Evolutionary conservation across 2,797 vertebrate species (phyloP), one percentile per base, ranked within the genome.

Genomic region (Falco novaeseelandiae): DNA sequence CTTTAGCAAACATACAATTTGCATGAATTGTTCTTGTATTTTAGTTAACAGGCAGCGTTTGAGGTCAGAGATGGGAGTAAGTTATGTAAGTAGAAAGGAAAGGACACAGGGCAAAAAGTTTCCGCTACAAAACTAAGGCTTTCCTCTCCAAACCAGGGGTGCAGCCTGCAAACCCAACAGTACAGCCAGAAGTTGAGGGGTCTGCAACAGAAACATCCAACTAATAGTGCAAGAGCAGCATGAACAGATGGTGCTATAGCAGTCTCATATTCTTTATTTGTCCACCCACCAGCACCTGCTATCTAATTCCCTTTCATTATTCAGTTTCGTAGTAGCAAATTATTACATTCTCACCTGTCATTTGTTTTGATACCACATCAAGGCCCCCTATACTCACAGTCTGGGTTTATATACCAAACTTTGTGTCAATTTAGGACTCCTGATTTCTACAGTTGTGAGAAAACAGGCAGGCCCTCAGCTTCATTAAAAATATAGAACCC

Each of bases 61-160:
- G 46, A 90, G 32, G 52, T 52, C 62, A 79, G 58, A 85, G 46
- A 27, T 22, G 15, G 29, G 16, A 58, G 27, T 29, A 82, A n/a
- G 8, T 38, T 48, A 48, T 0, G 0, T 34, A 26, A 2, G 4
- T 49, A 25, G 29, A 74, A 74, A 67, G 7, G 30, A 81, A 74
- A 49, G 12, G 6, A 80, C 71, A 54, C 4, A 38, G 14, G 58
- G 32, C 16, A 78, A 52, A 82, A 77, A 46, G 2, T 8, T 87
- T 83, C 52, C 51, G 23, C 21, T 49, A 14, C 12, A 69, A 83
- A 91, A n/a, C 15, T 18, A 30, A 14, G 4, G 6, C 14, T 83
- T 91, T 83, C 16, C 12, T 7, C 13, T 52, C 32, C 61, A 77
- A 44, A 89, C 5, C 8, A 86, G 11, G 16, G 34, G 10, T 62